Evolutionary conservation across 2,797 vertebrate genomes (phyloP), one percentile per base, ranked within the genome.

Genomic region (Cygnus olor): DNA sequence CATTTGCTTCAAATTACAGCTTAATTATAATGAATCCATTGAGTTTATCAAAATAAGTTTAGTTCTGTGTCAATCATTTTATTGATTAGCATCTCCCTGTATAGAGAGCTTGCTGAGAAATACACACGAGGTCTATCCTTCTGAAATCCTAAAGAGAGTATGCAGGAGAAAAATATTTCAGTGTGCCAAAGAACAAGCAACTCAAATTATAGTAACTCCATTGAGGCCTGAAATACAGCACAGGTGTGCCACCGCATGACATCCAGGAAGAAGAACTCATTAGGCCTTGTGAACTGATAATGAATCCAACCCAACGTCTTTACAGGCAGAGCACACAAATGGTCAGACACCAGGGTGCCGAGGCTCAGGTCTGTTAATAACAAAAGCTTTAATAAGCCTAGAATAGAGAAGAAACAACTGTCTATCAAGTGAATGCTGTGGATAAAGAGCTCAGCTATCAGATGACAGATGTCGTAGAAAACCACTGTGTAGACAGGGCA

Each of bases 241-340:
- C 96, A 96, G 95, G 95, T 96, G 93, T 89, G 57, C 85, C 92
- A 49, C 96, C 0, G 0, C 92, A 53, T 22, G 95, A 77, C 71
- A 78, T 47, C 49, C 44, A 3, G 49, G 77, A 36, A 84, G 93
- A 96, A 95, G 96, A 94, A 85, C 94, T 68, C 91, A 74, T 68
- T n/a, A 82, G 73, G 71, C 83, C 53, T 3, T 18, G 71, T 54
- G 83, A 73, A 86, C 3, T 9, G 60, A 24, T 64, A 73, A 73
- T 5, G 36, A 94, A 87, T 58, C 80, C 94, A 94, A 80, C 64
- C 22, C 80, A 45, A 85, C 80, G 34, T 30, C 70, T 20, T 80
- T 83, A 64, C 66, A 81, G 78, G 91, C 90, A 79, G 69, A 80
- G 80, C 63, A 28, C 87, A 96, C 94, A 94, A 96, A 95, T 90